A percentile compares a stretch with the other conserved stretches of the same genome.
Evolutionary conservation across 2,113 vertebrate species (phyloP).

Genomic region (Nycticryphes semicollaris): DNA sequence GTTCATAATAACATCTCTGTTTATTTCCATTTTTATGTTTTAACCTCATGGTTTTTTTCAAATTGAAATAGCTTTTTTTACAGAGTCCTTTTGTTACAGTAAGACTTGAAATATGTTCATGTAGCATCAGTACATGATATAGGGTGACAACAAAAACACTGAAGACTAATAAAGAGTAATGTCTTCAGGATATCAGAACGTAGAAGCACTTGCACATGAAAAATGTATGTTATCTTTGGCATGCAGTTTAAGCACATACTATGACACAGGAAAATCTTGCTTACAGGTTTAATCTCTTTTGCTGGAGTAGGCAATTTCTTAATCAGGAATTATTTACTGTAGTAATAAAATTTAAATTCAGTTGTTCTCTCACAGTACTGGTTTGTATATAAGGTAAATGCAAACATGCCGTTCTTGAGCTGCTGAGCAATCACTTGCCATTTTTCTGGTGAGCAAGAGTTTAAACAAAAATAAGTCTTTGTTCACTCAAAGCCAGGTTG

Average conservation of each 20-base stretch:
- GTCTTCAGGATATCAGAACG: background rate
- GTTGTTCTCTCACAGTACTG: background rate
- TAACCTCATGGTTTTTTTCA: background rate
- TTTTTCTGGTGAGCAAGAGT: background rate
- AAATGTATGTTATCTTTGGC: background rate
- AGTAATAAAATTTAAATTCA: background rate
- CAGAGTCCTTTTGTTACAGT: background rate
- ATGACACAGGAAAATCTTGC: background rate
- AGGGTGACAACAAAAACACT: background rate
- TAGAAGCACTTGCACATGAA: background rate
- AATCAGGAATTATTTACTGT: background rate
- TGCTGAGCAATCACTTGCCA: background rate
- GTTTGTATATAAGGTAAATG: background rate
- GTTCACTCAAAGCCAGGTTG: background rate
- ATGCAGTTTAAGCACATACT: background rate
- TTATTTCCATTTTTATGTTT: background rate
- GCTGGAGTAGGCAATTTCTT: background rate
- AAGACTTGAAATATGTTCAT: background rate
- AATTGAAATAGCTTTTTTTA: background rate
- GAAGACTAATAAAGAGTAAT: background rate
- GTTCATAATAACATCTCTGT: background rate
- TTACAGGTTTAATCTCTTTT: background rate
- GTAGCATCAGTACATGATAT: background rate
- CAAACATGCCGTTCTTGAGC: background rate
- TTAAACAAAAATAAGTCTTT: background rate